Evolutionary conservation across 1,140 invertebrate genomes (phyloP).

Genomic region (Drosophila tsacasi): DNA sequence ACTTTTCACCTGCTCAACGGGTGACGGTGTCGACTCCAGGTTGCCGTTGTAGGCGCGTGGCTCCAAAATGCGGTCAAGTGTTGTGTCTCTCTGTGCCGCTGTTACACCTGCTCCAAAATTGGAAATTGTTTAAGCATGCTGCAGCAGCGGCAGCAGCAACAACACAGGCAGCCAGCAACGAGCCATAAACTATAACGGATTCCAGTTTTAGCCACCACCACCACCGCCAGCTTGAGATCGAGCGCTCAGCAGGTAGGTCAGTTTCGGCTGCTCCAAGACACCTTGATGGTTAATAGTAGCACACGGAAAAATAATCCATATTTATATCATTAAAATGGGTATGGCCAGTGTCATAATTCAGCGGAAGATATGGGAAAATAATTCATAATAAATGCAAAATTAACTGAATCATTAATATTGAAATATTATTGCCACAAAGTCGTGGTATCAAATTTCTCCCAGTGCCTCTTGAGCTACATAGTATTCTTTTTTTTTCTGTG

Average conservation of each 20-base stretch:
- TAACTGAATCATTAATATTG: not conserved
- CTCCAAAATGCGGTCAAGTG: constrained; percentile 83
- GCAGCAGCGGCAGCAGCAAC: not conserved
- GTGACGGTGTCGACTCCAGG: constrained; percentile 30
- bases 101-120: constrained; percentile 81
- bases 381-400: not conserved
- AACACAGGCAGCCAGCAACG: constrained; percentile 59
- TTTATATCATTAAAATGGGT: not conserved
- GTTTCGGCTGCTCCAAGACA: constrained; percentile 54
- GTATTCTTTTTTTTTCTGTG: constrained; percentile 3
- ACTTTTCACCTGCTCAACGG: constrained; percentile 74
- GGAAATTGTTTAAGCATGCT: constrained; percentile 55
- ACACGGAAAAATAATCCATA: constrained; percentile 14
- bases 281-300: constrained; percentile 50
- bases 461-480: not conserved
- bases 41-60: constrained; percentile 73
- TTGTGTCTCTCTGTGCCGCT: constrained; percentile 57
- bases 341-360: not conserved
- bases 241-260: constrained; percentile 71
- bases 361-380: not conserved
- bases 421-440: not conserved
- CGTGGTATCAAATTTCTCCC: not conserved
- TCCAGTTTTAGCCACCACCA: constrained; percentile 76
- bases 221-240: constrained; percentile 23
- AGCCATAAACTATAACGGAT: constrained; percentile 83